A percentile compares a stretch with the other conserved stretches of the same genome.
Evolutionary conservation across 2,888 invertebrate species (phyloP).

Genomic region (Phytoseiulus persimilis): DNA sequence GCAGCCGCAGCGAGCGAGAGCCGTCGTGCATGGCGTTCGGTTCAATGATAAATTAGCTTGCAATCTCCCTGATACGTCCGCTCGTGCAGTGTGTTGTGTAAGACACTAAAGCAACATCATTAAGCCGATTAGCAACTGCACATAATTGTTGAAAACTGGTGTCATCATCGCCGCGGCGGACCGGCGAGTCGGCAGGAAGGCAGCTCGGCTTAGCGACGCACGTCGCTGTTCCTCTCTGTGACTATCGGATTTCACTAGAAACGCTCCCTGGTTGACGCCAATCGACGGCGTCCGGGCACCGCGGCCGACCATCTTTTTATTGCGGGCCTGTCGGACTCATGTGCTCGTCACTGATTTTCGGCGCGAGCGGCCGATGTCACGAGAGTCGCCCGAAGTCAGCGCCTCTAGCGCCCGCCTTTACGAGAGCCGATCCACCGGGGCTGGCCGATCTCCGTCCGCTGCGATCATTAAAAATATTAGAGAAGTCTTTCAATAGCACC

Average conservation of each 20-base stretch:
- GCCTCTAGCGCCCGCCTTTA: no score
- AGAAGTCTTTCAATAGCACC: no score
- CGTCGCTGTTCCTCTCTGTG: no score
- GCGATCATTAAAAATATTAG: no score
- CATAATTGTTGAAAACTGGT: not conserved
- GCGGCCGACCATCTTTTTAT: not conserved
- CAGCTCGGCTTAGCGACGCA: not conserved
- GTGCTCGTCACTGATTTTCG: no score
- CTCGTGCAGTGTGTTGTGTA: not conserved
- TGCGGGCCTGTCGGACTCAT: no score
- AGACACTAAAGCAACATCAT: not conserved
- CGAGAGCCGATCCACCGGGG: no score
- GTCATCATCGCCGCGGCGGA: not conserved
- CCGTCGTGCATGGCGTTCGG: not conserved
- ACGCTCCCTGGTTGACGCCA: not conserved
- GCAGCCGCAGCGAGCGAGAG: no score
- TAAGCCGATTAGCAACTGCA: not conserved
- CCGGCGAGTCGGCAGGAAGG: not conserved
- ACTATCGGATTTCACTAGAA: no score
- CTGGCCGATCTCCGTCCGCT: no score
- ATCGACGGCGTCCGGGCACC: not conserved
- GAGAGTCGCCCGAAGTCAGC: no score
- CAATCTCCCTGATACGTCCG: not conserved
- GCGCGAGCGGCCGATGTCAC: no score
- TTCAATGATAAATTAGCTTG: not conserved